Evolutionary conservation across 2,113 vertebrate species (phyloP).

Genomic region (Menidia beryllina): DNA sequence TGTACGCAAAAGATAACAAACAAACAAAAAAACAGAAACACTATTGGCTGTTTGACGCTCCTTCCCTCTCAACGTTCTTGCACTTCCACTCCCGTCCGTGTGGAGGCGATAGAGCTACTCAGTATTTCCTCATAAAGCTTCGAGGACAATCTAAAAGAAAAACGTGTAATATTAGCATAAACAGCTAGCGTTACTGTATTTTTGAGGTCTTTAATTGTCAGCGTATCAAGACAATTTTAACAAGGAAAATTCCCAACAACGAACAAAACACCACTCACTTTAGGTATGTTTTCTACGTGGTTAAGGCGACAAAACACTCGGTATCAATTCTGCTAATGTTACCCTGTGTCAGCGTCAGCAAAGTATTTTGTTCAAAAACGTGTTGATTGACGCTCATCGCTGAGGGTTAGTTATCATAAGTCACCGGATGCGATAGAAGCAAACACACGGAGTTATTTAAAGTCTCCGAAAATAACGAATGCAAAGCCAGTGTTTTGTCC

Average conservation of each 20-base stretch:
- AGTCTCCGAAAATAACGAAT: neutral
- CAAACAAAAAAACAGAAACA: no score
- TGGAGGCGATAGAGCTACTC: slow-evolving; percentile 16
- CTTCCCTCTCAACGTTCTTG: neutral
- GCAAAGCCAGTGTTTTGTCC: neutral
- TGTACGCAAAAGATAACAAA: no score
- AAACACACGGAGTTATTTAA: neutral
- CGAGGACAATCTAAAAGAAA: slow-evolving; percentile 2
- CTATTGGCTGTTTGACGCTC: neutral
- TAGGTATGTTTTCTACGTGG: slow-evolving; percentile 44
- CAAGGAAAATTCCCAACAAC: neutral
- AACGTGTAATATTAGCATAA: slow-evolving; percentile 38
- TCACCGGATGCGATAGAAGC: neutral
- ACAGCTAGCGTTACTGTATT: slow-evolving; percentile 27
- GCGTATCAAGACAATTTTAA: slow-evolving; percentile 5
- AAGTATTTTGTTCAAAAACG: slow-evolving; percentile 13
- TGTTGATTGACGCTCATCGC: slow-evolving; percentile 30
- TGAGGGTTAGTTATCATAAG: neutral
- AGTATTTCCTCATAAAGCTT: no score
- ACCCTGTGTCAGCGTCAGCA: slow-evolving; percentile 2
- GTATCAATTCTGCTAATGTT: slow-evolving; percentile 1
- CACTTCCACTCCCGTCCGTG: slow-evolving; percentile 19
- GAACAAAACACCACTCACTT: neutral
- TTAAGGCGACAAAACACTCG: neutral
- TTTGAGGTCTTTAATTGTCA: slow-evolving; percentile 13